Evolutionary conservation across 2,888 invertebrate genomes (phyloP), one percentile per base, ranked within the genome.

Genomic region (Drosophila mimica): DNA sequence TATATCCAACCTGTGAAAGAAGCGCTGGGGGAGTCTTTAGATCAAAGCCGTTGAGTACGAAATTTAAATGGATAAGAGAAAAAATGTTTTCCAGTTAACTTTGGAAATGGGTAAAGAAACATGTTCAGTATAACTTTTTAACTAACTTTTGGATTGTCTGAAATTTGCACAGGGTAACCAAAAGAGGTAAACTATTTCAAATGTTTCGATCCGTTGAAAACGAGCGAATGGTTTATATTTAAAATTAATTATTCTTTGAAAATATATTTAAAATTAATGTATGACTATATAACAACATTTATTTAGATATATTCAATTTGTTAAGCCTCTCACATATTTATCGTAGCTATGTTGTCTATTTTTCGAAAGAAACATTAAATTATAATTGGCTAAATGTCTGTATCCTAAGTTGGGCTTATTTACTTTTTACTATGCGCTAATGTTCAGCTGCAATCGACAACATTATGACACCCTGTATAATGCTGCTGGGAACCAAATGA

Each of bases 401-500:
- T 8, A 3, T 38, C 1, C 9, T 5, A 43, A 11, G 11, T 43
- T 43, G 5, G 6, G 3, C 8, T 31, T 28, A 13, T 30, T 30
- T 30, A 11, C 1, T 9, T 20, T 40, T 48, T 25, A 17, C 15
- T n/a, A 28, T 40, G 15, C 7, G 8, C 13, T 31, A 17, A 31
- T 11, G 33, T 38, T 34, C 7, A 48, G 30, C 6, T 4, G 9
- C 2, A 17, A 38, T 4, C 34, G 13, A 40, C n/a, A 33, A 33
- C 4, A 34, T 48, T 38, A 34, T 58, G 46, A 38, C 33, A 34
- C 40, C 28, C 58, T 28, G 36, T 52, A 48, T 40, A 9, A n/a
- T 15, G 48, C 40, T 40, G 31, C 25, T 49, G 40, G 43, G 25
- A 60, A 54, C 20, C 33, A 56, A 13, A 57, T 70, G 53, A 53